These are phyloP conservation scores for Pocillopora meandrina DNA, from an alignment of 92 coral and sea anemone genomes.

Conservation along the genomic window DNA sequence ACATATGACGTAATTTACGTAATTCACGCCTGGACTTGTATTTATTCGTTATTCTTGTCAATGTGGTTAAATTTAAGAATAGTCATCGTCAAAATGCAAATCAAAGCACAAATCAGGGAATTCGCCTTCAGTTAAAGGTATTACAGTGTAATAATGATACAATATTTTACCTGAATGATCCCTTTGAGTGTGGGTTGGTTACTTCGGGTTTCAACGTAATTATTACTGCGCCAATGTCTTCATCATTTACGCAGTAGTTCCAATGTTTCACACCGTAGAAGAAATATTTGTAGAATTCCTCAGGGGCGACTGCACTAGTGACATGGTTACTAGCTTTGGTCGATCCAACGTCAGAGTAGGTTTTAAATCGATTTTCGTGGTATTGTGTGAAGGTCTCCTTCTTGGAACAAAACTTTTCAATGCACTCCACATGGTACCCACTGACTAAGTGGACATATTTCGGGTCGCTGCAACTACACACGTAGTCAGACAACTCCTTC, in stretches of 20 bases:
- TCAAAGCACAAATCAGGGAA: background rate
- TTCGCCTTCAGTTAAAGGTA: background rate
- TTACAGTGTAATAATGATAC: background rate
- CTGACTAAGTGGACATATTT: slow-evolving; percentile 38
- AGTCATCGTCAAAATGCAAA: background rate
- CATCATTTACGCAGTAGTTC: slow-evolving; percentile 82
- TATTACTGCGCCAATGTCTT: slow-evolving; percentile 77
- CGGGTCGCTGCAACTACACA: slow-evolving; percentile 47
- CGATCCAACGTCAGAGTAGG: slow-evolving; percentile 66
- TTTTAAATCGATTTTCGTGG: slow-evolving; percentile 42
- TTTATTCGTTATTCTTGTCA: background rate
- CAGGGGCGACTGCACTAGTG: slow-evolving; percentile 51
- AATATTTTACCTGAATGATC: slow-evolving; percentile 70
- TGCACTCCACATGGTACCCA: slow-evolving; percentile 80
- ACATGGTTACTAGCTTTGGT: slow-evolving; percentile 31
- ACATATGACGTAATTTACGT: too few species aligned
- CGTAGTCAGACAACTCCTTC: slow-evolving; percentile 18
- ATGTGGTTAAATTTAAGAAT: background rate
- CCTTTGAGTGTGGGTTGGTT: slow-evolving; percentile 68
- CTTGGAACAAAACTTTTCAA: slow-evolving; percentile 59
- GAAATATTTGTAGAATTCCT: slow-evolving; percentile 78
- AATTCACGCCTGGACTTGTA: too few species aligned
- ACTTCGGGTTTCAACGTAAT: slow-evolving; percentile 84
- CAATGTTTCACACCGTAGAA: slow-evolving; percentile 97
- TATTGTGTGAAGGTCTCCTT: slow-evolving; percentile 35